These are phyloP conservation scores for Plutella xylostella DNA, from an alignment of 2,888 invertebrate genomes.

Conservation along the genomic window DNA sequence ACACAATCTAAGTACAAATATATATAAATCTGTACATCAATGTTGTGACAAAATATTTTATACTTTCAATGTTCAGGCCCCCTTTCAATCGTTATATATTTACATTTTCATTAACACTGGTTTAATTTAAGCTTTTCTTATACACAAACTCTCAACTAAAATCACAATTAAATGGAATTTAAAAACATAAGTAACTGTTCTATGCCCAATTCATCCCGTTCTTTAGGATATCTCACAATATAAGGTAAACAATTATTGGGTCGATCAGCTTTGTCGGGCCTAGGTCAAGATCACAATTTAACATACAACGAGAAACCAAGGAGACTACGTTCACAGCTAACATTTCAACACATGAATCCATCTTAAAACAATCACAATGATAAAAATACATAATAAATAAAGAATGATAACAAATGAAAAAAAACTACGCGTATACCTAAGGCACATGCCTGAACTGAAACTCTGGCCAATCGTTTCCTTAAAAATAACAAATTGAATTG, in stretches of 20 bases:
- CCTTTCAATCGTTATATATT: conserved; percentile 48
- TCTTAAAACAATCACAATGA: conserved; percentile 26
- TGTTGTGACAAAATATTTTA: conserved; percentile 55
- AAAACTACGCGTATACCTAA: neutral
- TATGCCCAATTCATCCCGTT: conserved; percentile 37
- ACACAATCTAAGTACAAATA: conserved; percentile 45
- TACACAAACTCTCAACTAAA: conserved; percentile 1
- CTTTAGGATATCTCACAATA: conserved; percentile 19
- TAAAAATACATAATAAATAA: conserved; percentile 33
- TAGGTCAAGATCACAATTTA: neutral
- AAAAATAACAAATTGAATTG: neutral
- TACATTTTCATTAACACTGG: conserved; percentile 25
- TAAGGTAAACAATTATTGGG: neutral
- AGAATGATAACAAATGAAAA: conserved; percentile 16
- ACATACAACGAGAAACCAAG: conserved; percentile 2
- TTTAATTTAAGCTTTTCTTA: conserved; percentile 6
- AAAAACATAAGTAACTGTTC: conserved; percentile 31
- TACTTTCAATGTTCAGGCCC: conserved; percentile 43
- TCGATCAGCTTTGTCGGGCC: neutral
- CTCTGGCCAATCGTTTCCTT: neutral
- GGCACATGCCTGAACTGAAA: conserved; percentile 2
- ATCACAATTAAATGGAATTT: conserved; percentile 7
- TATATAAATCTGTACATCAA: conserved; percentile 42
- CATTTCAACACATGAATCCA: neutral
- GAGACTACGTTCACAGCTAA: neutral